Base-by-base conservation (phyloP, 2,113 vertebrate genomes). In the Tonatia bakeri region DNA sequence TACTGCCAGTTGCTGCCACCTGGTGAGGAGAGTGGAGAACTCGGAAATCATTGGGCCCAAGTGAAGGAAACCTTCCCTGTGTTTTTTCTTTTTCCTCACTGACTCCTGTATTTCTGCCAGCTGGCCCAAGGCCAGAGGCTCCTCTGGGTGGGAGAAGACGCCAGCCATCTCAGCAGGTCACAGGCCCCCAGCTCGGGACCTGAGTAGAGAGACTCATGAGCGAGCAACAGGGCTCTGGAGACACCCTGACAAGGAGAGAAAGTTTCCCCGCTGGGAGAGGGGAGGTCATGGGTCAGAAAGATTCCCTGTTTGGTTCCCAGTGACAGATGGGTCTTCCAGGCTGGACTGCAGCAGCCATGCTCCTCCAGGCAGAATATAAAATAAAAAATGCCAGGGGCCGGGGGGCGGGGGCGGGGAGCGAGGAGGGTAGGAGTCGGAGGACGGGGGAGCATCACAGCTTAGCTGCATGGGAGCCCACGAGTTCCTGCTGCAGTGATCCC, bases 1-100 rank as follows among this genome's bases (percentile, higher is more conserved):
- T 95, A 97, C 87, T 98, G 98, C 84, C 97, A 97, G 90, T 10
- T 89, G 40, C 97, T 91, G 82, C 96, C 94, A 50, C 97, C 97
- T 73, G 95, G 97, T 97, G 52, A 98, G 97, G 22, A 96, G 43
- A 65, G 26, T 15, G 59, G 92, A 69, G 65, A 90, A 70, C 81
- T 64, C 38, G 84, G 24, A 72, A 52, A 90, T 56, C 45, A 50
- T 5, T 2, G 43, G 17, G 54, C 61, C 59, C 5, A 3, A 54
- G 79, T 38, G 76, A 81, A 82, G 59, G 43, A 64, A 52, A 61
- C 7, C 28, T 26, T 40, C 50, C 70, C 50, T 36, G 26, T 70
- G 33, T 40, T 28, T 24, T 40, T 40, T 59, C 15, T 17, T 50
- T 17, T 40, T 8, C 67, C 56, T 77, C 52, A 19, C 50, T 69